Evolutionary conservation across 2,113 vertebrate genomes (phyloP).

Genomic region (human): DNA sequence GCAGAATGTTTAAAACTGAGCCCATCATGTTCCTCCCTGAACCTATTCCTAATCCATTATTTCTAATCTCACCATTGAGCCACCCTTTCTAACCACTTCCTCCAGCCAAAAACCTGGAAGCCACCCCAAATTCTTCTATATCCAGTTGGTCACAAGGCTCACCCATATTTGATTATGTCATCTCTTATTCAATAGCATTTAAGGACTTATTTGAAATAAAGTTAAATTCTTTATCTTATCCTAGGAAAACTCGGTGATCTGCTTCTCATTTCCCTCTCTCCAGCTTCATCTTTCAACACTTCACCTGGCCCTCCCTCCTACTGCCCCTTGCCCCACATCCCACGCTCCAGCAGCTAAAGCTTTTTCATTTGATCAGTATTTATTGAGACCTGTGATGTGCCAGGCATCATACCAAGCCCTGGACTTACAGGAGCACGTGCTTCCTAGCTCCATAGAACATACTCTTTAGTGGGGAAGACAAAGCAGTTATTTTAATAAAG

Average conservation of each 20-base stretch:
- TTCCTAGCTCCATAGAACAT: background rate
- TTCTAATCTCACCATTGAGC: background rate
- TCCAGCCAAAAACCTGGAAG: background rate
- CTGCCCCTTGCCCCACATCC: background rate
- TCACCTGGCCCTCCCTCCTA: background rate
- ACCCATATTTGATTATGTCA: background rate
- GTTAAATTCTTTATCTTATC: background rate
- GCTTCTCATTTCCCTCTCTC: background rate
- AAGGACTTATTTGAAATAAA: background rate
- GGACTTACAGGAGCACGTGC: background rate
- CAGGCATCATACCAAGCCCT: background rate
- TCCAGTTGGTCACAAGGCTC: background rate
- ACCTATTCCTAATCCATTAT: background rate
- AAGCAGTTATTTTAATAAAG: background rate
- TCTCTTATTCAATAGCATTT: background rate
- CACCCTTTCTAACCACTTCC: background rate
- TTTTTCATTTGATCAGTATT: background rate
- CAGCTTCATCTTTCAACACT: background rate
- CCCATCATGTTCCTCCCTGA: background rate
- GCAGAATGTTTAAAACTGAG: background rate
- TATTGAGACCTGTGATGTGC: background rate
- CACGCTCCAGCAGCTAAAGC: background rate
- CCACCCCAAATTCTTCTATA: background rate
- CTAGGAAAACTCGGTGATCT: background rate
- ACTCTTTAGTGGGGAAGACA: background rate